Evolutionary conservation across 2,888 invertebrate species (phyloP).

Genomic region (Drosophila pseudotalamancana): DNA sequence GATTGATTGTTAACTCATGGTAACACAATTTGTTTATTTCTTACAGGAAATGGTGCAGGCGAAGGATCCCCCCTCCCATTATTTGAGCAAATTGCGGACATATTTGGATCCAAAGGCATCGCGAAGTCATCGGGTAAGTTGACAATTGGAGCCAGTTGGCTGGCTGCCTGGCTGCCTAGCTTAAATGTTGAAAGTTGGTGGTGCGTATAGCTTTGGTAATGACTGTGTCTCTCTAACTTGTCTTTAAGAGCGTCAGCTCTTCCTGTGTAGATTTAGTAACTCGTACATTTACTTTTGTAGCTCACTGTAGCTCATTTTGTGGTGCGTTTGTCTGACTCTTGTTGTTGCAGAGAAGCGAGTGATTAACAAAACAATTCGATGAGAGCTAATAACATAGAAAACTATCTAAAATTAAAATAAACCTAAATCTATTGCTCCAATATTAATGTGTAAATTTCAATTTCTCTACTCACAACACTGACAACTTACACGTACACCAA

Average conservation of each 20-base stretch:
- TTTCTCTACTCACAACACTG: constrained; percentile 80
- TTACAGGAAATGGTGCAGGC: constrained; percentile 97
- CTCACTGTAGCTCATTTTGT: constrained; percentile 36
- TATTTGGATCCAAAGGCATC: constrained; percentile 98
- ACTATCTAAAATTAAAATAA: constrained; percentile 20
- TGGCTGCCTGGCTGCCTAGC: not conserved
- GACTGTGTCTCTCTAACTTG: constrained; percentile 22
- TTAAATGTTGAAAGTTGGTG: constrained; percentile 32
- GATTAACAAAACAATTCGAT: constrained; percentile 20
- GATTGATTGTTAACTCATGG: too few relatives aligned
- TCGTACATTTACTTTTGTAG: constrained; percentile 16
- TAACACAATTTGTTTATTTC: constrained; percentile 83
- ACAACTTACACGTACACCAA: constrained; percentile 48
- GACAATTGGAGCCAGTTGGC: not conserved
- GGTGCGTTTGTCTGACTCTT: constrained; percentile 42
- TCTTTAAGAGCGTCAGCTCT: constrained; percentile 15
- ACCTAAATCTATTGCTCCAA: constrained; percentile 53
- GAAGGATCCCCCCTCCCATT: constrained; percentile 98
- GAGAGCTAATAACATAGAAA: constrained; percentile 2
- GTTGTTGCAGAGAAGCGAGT: constrained; percentile 26
- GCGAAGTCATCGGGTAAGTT: constrained; percentile 95
- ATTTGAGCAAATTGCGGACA: constrained; percentile 96
- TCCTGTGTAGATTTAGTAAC: constrained; percentile 21
- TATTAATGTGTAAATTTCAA: constrained; percentile 77
- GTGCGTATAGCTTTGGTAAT: constrained; percentile 31